phyloP scores from a whole-genome alignment of 1,140 invertebrate species.

The Acromyrmex echinatior region DNA sequence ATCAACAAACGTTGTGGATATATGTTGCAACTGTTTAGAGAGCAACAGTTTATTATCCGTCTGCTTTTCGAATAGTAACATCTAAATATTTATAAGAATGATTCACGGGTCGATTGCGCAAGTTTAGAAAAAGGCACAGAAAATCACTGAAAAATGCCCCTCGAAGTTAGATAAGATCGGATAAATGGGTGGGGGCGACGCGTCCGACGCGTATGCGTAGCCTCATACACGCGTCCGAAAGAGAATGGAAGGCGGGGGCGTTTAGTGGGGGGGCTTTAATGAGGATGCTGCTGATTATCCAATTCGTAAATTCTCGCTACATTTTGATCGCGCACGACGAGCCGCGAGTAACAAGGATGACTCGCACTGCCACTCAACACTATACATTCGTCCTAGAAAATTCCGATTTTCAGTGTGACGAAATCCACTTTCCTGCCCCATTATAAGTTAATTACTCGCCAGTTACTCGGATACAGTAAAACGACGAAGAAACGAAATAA shows the following conservation, averaged over 20 bases:
- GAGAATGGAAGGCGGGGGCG: constrained; percentile 85
- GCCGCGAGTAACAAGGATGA: constrained; percentile 82
- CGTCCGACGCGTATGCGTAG: constrained; percentile 39
- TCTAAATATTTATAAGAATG: constrained; percentile 36
- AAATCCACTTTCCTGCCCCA: background rate
- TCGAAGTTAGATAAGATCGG: constrained; percentile 42
- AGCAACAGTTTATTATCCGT: constrained; percentile 15
- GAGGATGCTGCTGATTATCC: constrained; percentile 87
- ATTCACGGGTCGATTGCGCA: constrained; percentile 33
- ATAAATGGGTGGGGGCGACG: constrained; percentile 68
- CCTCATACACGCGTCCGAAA: constrained; percentile 63
- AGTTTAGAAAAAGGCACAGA: constrained; percentile 45
- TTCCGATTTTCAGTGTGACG: constrained; percentile 38
- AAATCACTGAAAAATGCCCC: constrained; percentile 62
- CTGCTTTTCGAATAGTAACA: background rate
- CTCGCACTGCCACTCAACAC: constrained; percentile 50
- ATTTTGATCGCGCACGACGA: constrained; percentile 85
- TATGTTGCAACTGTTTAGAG: constrained; percentile 2
- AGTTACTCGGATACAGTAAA: background rate
- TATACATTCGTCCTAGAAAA: constrained; percentile 55
- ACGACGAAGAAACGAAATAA: background rate
- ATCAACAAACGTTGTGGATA: background rate
- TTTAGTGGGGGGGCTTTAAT: constrained; percentile 85
- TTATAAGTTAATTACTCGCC: background rate
- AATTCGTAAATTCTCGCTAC: constrained; percentile 87